Conservation (phyloP, 2,113 vertebrate species). For the Mesitornis unicolor region DNA sequence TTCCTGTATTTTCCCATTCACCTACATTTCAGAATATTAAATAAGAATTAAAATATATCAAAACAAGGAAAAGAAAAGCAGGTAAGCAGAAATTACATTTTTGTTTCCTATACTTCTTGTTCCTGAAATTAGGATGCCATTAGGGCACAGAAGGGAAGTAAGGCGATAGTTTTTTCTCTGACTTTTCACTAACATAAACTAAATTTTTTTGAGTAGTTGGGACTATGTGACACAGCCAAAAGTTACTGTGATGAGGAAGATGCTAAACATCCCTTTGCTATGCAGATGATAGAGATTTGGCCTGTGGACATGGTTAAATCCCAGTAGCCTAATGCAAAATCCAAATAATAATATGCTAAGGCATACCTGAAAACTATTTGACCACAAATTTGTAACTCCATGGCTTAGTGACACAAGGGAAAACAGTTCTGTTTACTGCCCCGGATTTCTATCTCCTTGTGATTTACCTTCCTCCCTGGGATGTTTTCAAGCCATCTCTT, state of each 20-base stretch:
- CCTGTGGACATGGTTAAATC: background rate
- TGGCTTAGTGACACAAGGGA: background rate
- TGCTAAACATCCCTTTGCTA: background rate
- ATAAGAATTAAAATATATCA: background rate
- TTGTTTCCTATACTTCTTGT: background rate
- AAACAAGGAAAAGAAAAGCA: background rate
- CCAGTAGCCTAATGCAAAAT: background rate
- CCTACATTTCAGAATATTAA: background rate
- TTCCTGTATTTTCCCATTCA: background rate
- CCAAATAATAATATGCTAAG: background rate
- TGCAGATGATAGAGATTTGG: background rate
- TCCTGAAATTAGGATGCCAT: background rate
- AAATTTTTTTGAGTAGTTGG: rapidly evolving
- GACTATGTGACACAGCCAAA: background rate
- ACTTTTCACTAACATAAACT: background rate
- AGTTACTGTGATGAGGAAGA: background rate
- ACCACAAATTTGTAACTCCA: background rate
- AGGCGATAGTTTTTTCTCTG: background rate
- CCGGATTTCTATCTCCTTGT: background rate
- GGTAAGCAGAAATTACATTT: background rate
- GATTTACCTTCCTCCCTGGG: background rate
- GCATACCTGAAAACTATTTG: background rate
- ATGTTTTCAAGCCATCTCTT: too few species aligned
- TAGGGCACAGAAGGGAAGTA: background rate
- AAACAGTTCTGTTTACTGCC: background rate